Base-by-base conservation (phyloP, 2,888 invertebrate species). In the Coelopa pilipes region DNA sequence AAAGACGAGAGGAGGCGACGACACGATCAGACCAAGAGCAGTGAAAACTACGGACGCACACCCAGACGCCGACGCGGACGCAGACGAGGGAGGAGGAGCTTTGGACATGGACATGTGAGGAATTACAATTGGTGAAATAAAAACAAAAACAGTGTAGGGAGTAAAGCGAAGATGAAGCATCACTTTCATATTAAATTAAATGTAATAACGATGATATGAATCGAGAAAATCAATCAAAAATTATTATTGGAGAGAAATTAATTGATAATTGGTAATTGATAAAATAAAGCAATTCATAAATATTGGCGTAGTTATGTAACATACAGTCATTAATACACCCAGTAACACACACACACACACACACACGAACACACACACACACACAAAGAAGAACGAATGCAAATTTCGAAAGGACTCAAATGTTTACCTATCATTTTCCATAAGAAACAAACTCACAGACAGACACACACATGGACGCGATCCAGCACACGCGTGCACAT, bases 171-270 rank as follows among this genome's bases (percentile, higher is more conserved):
- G 34, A 34, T 34, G 34, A 34, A 34, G 34, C 34, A 34, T 34
- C 34, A 34, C 34, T 34, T 34, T 34, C 17, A 63, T 70, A 50
- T 63, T 50, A 45, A 72, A 74, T 66, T 72, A 60, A 63, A 68
- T 74, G 72, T 72, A 69, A 74, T 57, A 45, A 70, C 72, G 46
- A 5, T n/a, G 19, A 24, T 65, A 76, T 68, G 71, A 70, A 74
- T 63, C 49, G 49, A 74, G 59, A 59, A 74, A 71, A 55, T 70
- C 49, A 70, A 76, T 66, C 65, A 74, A 75, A 68, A 70, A 72
- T 17, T 65, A 74, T 71, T 76, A 71, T 46, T 63, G 55, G 63
- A 74, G 57, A 67, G 57, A 62, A 34, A 72, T 34, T 63, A 63
- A 73, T 19, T 17, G 21, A 66, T 34, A 65, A 70, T 63, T 71